Evolutionary conservation across 2,888 invertebrate genomes (phyloP).

Genomic region (Gerosis bhagava): DNA sequence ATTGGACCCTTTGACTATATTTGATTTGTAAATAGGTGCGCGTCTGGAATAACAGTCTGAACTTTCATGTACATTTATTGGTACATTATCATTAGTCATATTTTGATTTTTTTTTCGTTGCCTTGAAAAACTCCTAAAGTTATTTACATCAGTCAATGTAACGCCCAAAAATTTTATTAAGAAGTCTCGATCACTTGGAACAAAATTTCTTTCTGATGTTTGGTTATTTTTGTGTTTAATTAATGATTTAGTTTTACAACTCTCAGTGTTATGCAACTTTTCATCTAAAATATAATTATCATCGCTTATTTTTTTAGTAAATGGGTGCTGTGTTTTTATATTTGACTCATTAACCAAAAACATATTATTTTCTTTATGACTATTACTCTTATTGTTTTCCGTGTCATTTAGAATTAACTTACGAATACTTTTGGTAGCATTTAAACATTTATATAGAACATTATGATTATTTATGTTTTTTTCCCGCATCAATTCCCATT

Average conservation of each 20-base stretch:
- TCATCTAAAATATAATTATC: neutral
- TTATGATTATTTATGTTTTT: slow-evolving; percentile 17
- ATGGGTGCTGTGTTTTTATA: too few species aligned
- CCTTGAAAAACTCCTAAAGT: too few species aligned
- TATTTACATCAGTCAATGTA: slow-evolving; percentile 49
- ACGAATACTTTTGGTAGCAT: slow-evolving; percentile 40
- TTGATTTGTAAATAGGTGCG: too few species aligned
- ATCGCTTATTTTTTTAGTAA: neutral
- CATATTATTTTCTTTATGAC: too few species aligned
- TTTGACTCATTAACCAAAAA: too few species aligned
- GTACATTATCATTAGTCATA: neutral
- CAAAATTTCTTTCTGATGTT: slow-evolving; percentile 17
- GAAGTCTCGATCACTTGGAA: slow-evolving; percentile 45
- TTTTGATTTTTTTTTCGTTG: too few species aligned
- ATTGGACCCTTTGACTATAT: too few species aligned
- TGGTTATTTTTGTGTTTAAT: slow-evolving; percentile 6
- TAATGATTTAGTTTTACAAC: neutral
- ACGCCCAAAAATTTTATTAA: slow-evolving; percentile 65
- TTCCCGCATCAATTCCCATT: slow-evolving; percentile 14
- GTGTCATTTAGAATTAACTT: slow-evolving; percentile 26
- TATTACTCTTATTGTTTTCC: slow-evolving; percentile 9
- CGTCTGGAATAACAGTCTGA: neutral
- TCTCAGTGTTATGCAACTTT: neutral
- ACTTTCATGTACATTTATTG: too few species aligned
- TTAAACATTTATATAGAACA: slow-evolving; percentile 39